Evolutionary conservation across 2,888 invertebrate species (phyloP).

Genomic region (Caenorhabditis panamensis): DNA sequence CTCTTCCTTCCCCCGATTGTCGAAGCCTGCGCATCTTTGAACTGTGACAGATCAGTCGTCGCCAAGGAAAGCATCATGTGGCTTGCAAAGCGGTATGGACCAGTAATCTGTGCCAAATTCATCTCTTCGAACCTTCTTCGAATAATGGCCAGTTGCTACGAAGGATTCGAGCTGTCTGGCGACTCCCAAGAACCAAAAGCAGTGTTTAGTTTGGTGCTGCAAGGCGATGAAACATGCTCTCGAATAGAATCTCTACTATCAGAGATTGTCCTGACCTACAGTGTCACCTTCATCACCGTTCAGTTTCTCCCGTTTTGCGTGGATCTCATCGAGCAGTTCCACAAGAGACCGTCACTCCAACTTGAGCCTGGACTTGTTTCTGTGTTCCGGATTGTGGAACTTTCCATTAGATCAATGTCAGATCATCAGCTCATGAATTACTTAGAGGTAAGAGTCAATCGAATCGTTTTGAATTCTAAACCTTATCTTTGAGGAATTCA

Average conservation of each 20-base stretch:
- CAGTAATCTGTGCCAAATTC: conserved; percentile 92
- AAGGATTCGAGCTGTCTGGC: conserved; percentile 83
- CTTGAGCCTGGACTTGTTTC: conserved; percentile 93
- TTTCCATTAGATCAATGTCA: conserved; percentile 89
- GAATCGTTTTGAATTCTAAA: background rate
- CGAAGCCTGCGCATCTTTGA: conserved; percentile 71
- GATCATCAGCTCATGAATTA: conserved; percentile 92
- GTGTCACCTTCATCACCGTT: conserved; percentile 89
- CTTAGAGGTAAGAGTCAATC: conserved; percentile 85
- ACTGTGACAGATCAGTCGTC: conserved; percentile 69
- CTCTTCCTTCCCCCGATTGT: conserved; percentile 75
- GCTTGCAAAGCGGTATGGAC: conserved; percentile 92
- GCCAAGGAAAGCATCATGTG: conserved; percentile 77
- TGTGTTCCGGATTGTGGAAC: conserved; percentile 88
- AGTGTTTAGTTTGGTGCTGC: conserved; percentile 80
- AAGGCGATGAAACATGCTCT: conserved; percentile 88
- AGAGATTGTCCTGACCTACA: conserved; percentile 90
- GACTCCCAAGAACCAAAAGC: conserved; percentile 32
- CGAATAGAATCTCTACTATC: conserved; percentile 93
- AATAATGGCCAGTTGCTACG: conserved; percentile 94
- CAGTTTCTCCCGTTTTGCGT: conserved; percentile 93
- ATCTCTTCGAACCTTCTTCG: conserved; percentile 88
- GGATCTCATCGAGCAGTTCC: conserved; percentile 88
- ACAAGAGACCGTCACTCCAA: conserved; percentile 88
- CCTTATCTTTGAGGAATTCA: conserved; percentile 86